Evolutionary conservation across 2,888 invertebrate genomes (phyloP).

Genomic region (Harmothoe impar): DNA sequence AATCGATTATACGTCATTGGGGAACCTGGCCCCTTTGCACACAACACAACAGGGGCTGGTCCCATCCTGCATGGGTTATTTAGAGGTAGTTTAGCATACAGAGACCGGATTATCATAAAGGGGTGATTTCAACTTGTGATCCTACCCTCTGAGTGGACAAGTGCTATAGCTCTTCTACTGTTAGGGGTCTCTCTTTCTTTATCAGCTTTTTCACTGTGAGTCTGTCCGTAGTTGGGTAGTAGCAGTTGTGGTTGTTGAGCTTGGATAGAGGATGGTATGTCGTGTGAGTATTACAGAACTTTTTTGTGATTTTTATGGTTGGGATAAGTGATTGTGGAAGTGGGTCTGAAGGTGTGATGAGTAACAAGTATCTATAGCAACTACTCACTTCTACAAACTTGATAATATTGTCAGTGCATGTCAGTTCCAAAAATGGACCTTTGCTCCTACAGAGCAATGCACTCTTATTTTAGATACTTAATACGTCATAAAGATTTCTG

Average conservation of each 20-base stretch:
- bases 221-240: not conserved
- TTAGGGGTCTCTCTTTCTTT: not conserved
- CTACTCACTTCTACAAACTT: not conserved
- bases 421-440: too few species aligned
- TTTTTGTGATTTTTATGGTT: not conserved
- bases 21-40: not conserved
- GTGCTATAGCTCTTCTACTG: too few species aligned
- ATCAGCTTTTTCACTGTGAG: not conserved
- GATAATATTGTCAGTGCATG: too few species aligned
- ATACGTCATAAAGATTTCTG: too few species aligned
- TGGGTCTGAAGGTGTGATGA: not conserved
- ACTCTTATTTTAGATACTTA: too few species aligned
- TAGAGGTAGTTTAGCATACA: not conserved
- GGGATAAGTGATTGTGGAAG: conserved; percentile 5
- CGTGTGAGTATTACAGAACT: not conserved
- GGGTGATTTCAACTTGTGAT: not conserved
- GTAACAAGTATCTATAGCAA: not conserved
- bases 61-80: conserved; percentile 13
- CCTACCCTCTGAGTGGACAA: too few species aligned
- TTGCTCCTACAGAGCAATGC: too few species aligned
- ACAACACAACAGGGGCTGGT: conserved; percentile 9
- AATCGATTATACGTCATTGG: not conserved
- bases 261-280: too few species aligned
- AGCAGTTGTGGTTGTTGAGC: not conserved
- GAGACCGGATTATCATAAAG: not conserved